phyloP scores from a whole-genome alignment of 2,797 vertebrate genomes.

The Melanotaenia trifasciata region DNA sequence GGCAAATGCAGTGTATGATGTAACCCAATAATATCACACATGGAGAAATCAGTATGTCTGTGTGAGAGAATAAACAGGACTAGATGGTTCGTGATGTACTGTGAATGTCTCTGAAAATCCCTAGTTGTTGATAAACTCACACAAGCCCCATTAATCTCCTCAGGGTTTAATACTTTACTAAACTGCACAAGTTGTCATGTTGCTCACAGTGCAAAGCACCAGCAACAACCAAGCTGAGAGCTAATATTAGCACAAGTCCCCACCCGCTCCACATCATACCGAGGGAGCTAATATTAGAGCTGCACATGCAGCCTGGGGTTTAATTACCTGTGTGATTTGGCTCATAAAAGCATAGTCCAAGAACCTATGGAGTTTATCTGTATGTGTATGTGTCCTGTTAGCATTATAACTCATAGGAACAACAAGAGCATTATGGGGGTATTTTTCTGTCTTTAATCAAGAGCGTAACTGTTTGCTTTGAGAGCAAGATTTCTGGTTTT shows the following conservation, averaged over 20 bases:
- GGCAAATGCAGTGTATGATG: conserved; percentile 23
- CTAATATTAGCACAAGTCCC: conserved; percentile 73
- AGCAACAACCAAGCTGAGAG: conserved; percentile 60
- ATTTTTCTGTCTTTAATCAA: no score
- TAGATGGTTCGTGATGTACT: neutral
- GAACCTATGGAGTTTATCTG: conserved; percentile 12
- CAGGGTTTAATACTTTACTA: conserved; percentile 20
- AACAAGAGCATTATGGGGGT: conserved; percentile 12
- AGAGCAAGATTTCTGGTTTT: no score
- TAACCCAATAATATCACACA: conserved; percentile 5
- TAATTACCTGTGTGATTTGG: conserved; percentile 73
- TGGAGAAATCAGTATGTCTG: conserved; percentile 12
- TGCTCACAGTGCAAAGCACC: conserved; percentile 30
- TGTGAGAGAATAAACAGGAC: neutral
- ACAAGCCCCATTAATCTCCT: conserved; percentile 12
- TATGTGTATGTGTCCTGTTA: conserved; percentile 12
- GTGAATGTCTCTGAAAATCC: conserved; percentile 4
- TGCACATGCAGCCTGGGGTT: conserved; percentile 48
- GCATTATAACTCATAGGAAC: conserved; percentile 29
- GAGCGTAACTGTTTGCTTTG: no score
- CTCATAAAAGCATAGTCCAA: conserved; percentile 22
- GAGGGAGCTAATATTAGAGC: conserved; percentile 67
- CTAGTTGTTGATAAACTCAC: conserved; percentile 2
- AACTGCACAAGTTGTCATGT: conserved; percentile 42
- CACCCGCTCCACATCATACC: conserved; percentile 10